A percentile compares a stretch with the other conserved stretches of the same genome.
These are phyloP conservation scores for Vombatus ursinus DNA, from an alignment of 2,113 vertebrate genomes.

Conservation along the genomic window DNA sequence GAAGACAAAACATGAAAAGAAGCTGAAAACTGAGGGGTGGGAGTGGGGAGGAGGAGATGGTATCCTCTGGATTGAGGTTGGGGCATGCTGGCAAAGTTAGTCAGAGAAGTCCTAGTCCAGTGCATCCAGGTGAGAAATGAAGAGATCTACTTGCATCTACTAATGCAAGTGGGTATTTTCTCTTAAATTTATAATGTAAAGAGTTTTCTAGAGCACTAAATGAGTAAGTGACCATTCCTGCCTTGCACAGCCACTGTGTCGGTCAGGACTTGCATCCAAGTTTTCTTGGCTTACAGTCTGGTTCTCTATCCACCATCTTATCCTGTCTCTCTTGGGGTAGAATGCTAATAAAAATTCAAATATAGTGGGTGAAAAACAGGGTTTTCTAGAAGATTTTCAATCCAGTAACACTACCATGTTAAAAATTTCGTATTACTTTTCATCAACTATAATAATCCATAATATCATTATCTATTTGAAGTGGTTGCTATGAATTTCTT, in stretches of 20 bases:
- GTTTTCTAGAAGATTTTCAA: constrained; percentile 6
- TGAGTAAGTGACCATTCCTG: not conserved
- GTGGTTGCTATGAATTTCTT: not conserved
- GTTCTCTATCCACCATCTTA: not conserved
- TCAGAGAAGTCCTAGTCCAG: no score
- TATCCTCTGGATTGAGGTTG: no score
- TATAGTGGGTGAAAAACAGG: not conserved
- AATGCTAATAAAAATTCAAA: not conserved
- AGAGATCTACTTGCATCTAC: no score
- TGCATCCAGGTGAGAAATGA: no score
- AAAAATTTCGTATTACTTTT: not conserved
- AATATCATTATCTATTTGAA: not conserved
- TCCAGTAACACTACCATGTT: not conserved
- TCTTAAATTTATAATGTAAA: no score
- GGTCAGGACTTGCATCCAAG: not conserved
- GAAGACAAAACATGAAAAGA: no score
- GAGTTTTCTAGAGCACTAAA: not conserved
- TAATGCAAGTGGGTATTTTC: no score
- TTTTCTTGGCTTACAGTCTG: not conserved
- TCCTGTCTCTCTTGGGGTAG: not conserved
- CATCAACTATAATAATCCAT: not conserved
- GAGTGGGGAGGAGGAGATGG: no score
- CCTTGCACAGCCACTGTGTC: not conserved
- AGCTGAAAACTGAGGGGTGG: no score
- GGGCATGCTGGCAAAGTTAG: no score